Base-by-base conservation (phyloP, 1,140 invertebrate genomes). In the Drosophila sp. region DNA sequence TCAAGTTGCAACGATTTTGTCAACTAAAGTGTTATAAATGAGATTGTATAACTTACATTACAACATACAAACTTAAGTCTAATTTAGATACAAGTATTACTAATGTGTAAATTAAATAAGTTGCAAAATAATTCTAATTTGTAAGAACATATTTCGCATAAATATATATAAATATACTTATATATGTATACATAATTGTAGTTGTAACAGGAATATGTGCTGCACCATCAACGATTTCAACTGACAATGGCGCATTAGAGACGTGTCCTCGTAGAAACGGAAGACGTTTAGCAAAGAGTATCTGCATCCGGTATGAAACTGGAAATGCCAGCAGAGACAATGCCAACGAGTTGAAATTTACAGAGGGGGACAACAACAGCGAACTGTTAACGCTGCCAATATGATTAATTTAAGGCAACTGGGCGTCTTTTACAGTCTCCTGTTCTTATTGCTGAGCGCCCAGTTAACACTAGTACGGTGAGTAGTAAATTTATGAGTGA, bases 301-400 rank as follows among this genome's bases (percentile, higher is more conserved):
- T 66, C 66, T 56, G 71, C 51, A 70, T 51, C 61, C 77, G 69
- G 69, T 41, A 86, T 77, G 73, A 67, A 77, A 76, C 69, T 83
- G 77, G 50, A 80, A 86, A 67, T 34, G 36, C 46, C 64, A 59
- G 48, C 53, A 56, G 46, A 80, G 34, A 70, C 78, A 72, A 86
- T 86, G 78, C 65, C 69, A 80, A 80, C 58, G 62, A 86, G 78
- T 77, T 86, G 77, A 84, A 67, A 74, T 56, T 36, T 11, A 54
- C 36, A 50, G 14, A 36, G 43, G 13, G 6, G 16, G 32, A 38
- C 16, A 61, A 41, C 57, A 29, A 57, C 63, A 54, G 29, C 43
- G 38, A 46, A 40, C 41, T 25, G 48, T 65, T 38, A 36, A 74
- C 59, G 50, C 50, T 53, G 50, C 50, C 50, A 86, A 75, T 69